Base-by-base conservation (phyloP, 2,888 invertebrate genomes). In the Uloborus plumipes region DNA sequence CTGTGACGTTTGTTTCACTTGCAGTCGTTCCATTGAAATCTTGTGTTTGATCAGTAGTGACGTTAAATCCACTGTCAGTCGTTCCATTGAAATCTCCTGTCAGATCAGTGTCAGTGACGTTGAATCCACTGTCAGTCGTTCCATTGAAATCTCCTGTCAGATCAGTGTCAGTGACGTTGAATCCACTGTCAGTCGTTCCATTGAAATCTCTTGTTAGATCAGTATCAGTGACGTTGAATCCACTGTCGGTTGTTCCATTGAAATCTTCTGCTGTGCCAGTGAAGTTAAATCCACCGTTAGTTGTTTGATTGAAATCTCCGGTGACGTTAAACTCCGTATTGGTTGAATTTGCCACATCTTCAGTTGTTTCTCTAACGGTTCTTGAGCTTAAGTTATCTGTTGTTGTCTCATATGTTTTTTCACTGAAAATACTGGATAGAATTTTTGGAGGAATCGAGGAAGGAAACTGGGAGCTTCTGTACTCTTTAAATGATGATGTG, bases 401-500 rank as follows among this genome's bases (percentile, higher is more conserved):
- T 18, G 47, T 71, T 49, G 18, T 20, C 15, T 58, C 20, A 49
- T 20, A 59, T 1, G 64, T 53, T 55, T 51, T 51, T 4, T 20
- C 72, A 14, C 71, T 59, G 16, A 66, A 55, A 16, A 78, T 50
- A 9, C 71, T 62, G 1, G 78, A 58, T n/a, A 78, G 20, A 51
- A 78, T 70, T 58, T 78, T 78, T 1, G 50, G 31, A 0, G 71
- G 50, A 26, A 59, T 16, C 0, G 70, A 47, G 50, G 18, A 26
- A n/a, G 76, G 53, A 16, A 15, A 50, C 53, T 26, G 64, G 18
- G 77, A 49, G 15, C 20, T 70, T 16, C 4, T 22, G 64, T 55
- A 58, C 16, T 51, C 22, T 1, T 11, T 51, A 9, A 76, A 26
- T n/a, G 77, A 55, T n/a, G 77, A 49, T 70, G 70, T 77, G 18